phyloP scores from a whole-genome alignment of 2,113 vertebrate genomes.

The Phoxinus phoxinus region DNA sequence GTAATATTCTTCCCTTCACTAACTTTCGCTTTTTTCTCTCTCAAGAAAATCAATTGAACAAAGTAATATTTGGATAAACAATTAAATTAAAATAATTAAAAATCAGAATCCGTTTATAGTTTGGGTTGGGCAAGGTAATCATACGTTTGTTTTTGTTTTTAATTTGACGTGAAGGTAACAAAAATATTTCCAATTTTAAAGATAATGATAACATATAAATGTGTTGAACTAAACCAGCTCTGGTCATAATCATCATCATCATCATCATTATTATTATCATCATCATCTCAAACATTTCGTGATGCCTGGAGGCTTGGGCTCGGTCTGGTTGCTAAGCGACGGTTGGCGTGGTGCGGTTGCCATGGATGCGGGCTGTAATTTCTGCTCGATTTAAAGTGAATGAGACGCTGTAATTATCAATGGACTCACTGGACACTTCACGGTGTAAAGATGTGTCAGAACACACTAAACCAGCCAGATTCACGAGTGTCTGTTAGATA shows the following conservation, averaged over 20 bases:
- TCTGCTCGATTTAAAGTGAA: constrained; percentile 74
- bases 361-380: constrained; percentile 75
- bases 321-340: constrained; percentile 81
- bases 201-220: background rate
- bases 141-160: background rate
- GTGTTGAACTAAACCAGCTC: background rate
- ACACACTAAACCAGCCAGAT: background rate
- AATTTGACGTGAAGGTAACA: background rate
- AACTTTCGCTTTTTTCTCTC: background rate
- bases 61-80: background rate
- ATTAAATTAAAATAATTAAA: background rate
- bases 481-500: background rate
- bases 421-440: background rate
- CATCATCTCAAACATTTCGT: constrained; percentile 13
- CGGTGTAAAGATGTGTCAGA: too few relatives aligned
- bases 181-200: background rate
- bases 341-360: constrained; percentile 80
- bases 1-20: background rate
- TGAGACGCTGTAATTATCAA: constrained; percentile 60
- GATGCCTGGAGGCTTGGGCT: constrained; percentile 70
- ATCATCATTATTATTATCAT: too few relatives aligned
- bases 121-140: background rate
- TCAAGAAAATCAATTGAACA: background rate
- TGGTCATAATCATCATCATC: too few relatives aligned
- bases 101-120: background rate